Evolutionary conservation across 92 coral and sea anemone species (phyloP).

Genomic region (Micromussa lordhowensis): DNA sequence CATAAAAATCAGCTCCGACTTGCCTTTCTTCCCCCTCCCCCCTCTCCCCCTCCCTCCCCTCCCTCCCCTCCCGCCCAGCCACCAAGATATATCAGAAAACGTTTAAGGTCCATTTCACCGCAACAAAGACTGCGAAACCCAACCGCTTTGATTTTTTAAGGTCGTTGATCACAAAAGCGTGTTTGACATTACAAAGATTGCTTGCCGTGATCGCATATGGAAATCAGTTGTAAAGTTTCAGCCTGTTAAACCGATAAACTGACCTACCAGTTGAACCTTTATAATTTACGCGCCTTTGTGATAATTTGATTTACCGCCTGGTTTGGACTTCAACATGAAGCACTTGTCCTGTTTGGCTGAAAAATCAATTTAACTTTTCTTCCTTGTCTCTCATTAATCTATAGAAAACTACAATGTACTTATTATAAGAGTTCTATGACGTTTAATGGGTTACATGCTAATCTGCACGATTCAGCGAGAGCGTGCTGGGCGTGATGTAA

Average conservation of each 20-base stretch:
- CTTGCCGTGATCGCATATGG: not conserved
- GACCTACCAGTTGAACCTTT: not conserved
- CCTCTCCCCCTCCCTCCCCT: too few species aligned
- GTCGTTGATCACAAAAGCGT: not conserved
- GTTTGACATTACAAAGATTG: not conserved
- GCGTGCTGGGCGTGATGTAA: not conserved
- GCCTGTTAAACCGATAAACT: not conserved
- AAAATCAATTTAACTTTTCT: not conserved
- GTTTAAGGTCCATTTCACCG: not conserved
- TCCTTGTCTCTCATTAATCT: not conserved
- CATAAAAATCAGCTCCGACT: too few species aligned
- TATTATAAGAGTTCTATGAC: not conserved
- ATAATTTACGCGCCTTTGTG: not conserved
- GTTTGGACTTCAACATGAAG: not conserved
- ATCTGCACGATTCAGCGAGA: not conserved
- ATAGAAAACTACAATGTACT: not conserved
- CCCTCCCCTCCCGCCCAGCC: not conserved
- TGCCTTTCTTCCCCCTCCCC: not conserved
- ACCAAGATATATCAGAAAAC: not conserved
- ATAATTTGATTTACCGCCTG: not conserved
- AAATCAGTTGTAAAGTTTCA: too few species aligned
- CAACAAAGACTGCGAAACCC: not conserved
- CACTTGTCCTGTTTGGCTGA: not conserved
- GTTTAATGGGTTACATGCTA: not conserved
- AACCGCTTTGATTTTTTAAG: not conserved